phyloP scores from a whole-genome alignment of 2,113 vertebrate genomes.

The Rynchops niger region DNA sequence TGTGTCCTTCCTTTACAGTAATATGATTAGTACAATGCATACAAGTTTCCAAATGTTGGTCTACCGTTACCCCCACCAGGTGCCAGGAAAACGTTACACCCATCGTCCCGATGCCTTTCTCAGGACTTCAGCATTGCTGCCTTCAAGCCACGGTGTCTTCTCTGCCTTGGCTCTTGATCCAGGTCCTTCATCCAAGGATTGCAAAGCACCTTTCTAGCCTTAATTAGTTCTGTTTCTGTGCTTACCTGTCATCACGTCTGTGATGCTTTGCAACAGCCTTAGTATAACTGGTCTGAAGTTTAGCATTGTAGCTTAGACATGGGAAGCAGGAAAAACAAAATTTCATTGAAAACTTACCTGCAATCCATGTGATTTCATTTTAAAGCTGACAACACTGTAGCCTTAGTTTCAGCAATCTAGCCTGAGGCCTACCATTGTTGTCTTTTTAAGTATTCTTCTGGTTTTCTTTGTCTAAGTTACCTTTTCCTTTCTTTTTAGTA shows the following conservation, averaged over 20 bases:
- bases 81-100: background rate
- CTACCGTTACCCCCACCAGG: background rate
- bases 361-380: background rate
- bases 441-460: background rate
- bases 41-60: conserved; percentile 58
- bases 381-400: background rate
- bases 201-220: background rate
- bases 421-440: background rate
- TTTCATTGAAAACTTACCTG: background rate
- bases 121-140: background rate
- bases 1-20: conserved; percentile 64
- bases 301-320: background rate
- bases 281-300: background rate
- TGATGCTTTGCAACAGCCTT: background rate
- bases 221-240: background rate
- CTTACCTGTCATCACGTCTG: background rate
- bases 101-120: background rate
- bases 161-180: background rate
- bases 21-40: conserved; percentile 57
- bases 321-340: background rate
- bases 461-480: background rate
- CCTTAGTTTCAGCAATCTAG: background rate
- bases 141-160: background rate
- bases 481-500: background rate
- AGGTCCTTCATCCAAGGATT: background rate